Evolutionary conservation across 2,888 invertebrate genomes (phyloP), one percentile per base, ranked within the genome.

Genomic region (Melipona beecheii): DNA sequence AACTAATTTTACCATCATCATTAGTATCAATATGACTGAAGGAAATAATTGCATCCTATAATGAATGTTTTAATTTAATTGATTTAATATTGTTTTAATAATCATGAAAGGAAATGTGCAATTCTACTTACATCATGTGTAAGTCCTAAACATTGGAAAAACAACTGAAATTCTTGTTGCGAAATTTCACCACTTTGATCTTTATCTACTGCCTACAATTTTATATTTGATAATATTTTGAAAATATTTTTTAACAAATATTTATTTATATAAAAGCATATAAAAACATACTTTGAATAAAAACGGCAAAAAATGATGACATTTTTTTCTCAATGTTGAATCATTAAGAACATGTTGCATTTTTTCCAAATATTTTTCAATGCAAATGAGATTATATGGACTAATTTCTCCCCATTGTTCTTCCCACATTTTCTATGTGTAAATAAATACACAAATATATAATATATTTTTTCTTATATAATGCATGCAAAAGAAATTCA

Each of bases 341-440:
- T 98, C 97, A 89, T 97, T 97, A 60, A 98, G 95, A 71, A 97
- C 97, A 93, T 97, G 97, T 87, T 97, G 96, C 97, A 98, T 97
- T 93, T 97, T 97, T 84, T 97, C 96, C 31, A 98, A 93, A 91
- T 98, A 98, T 93, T 97, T 97, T 93, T 98, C 97, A 65, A 97
- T 97, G 0, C 97, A 97, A 11, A 98, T 96, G 91, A 97, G 95
- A 95, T 98, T 97, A 94, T 98, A 98, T 0, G 97, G 97, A 90
- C 96, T 96, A 54, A 97, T 96, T 89, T 97, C 97, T 6, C 98
- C 98, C 96, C 97, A 98, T 92, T 97, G 97, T 93, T 97, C 97
- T 90, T 97, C 97, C 98, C 98, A 98, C 21, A 97, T 96, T 90
- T 96, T 93, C 85, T 86, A 50, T 15, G 50, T 64, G 13, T 11